Evolutionary conservation across 1,140 invertebrate species (phyloP).

Genomic region (Lasioglossum baleicum): DNA sequence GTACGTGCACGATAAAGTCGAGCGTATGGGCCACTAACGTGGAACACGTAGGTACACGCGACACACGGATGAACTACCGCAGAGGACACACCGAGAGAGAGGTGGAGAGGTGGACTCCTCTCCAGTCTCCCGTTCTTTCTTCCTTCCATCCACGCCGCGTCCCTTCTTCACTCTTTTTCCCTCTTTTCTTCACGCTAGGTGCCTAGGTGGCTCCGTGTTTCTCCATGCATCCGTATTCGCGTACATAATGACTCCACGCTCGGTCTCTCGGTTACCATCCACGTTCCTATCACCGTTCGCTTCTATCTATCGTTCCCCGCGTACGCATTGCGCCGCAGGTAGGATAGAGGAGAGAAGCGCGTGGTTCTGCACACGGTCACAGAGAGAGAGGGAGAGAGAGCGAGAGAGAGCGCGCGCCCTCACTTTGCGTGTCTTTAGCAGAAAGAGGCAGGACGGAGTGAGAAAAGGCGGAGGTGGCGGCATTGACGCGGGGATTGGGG

Average conservation of each 20-base stretch:
- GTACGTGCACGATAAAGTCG: constrained; percentile 62
- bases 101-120: constrained; percentile 34
- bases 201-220: constrained; percentile 61
- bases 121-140: constrained; percentile 22
- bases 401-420: too few relatives aligned
- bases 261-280: too few relatives aligned
- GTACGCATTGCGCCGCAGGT: too few relatives aligned
- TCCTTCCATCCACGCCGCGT: background rate
- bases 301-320: too few relatives aligned
- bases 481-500: constrained; percentile 17
- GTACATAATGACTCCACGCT: too few relatives aligned
- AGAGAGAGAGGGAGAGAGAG: too few relatives aligned
- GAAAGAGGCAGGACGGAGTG: constrained; percentile 26
- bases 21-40: constrained; percentile 45
- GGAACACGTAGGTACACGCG: constrained; percentile 41
- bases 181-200: constrained; percentile 37
- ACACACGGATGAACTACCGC: background rate
- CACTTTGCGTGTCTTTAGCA: background rate
- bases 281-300: too few relatives aligned
- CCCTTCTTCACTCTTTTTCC: constrained; percentile 36
- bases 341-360: background rate
- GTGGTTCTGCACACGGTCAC: background rate
- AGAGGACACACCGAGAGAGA: constrained; percentile 32
- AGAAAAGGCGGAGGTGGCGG: constrained; percentile 15
- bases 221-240: too few relatives aligned